Base-by-base conservation (phyloP, 2,113 vertebrate species). In the Clinocottus analis region DNA sequence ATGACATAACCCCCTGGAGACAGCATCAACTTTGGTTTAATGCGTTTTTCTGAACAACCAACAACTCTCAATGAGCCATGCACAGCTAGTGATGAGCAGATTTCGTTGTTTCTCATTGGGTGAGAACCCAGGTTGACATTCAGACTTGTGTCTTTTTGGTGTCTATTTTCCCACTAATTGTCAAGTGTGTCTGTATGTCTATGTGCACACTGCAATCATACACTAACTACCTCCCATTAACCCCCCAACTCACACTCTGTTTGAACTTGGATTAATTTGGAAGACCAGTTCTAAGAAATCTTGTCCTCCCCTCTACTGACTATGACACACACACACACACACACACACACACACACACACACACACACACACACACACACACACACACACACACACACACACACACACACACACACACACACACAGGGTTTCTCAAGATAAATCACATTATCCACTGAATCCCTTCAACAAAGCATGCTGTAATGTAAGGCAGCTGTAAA, bases 401-500 rank as follows among this genome's bases (percentile, higher is more conserved):
- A 59, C 14, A 37, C n/a, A 17, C 37, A 9, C 1, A 2, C 47
- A 35, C 9, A 25, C 55, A 58, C 60, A 61, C 59, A 39, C 60
- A 23, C 8, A 7, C 5, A 11, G 25, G 27, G 35, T 75, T 82
- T 80, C 19, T 2, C 14, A 83, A 67, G 37, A 43, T 45, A 63
- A 77, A 82, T 74, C 61, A 72, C 49, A 58, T 29, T 17, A 41
- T 61, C 29, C 29, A 31, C 25, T 65, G 51, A 77, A n/a, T 82
- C 70, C 63, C 14, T 76, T 78, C 37, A n/a, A 55, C 56, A 84
- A 84, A 77, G 55, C 56, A 71, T 58, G 58, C 39, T 61, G 53
- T 80, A 82, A 85, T 78, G 55, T 72, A 63, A 41, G 74, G 27
- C 73, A 80, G 72, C 72, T 78, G 41, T 88, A 75, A 86, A 78